A percentile compares a stretch with the other conserved stretches of the same genome.
These are phyloP conservation scores for Apodemia mormo DNA, from an alignment of 2,888 invertebrate genomes.

Conservation along the genomic window DNA sequence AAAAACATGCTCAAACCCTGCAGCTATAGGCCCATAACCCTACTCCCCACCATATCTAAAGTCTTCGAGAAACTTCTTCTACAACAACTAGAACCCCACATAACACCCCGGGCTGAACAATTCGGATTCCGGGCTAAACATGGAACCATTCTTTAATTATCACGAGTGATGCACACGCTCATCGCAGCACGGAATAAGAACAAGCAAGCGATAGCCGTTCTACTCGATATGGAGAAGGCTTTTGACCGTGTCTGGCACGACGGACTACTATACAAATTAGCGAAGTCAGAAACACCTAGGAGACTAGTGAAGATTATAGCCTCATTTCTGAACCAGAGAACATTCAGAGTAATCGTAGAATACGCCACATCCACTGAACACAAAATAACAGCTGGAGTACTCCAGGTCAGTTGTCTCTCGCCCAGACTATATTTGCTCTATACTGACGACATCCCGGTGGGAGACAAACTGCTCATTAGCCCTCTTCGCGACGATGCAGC, in stretches of 20 bases:
- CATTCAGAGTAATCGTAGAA: background rate
- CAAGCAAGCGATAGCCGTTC: too few relatives aligned
- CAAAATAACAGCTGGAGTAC: background rate
- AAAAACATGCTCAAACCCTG: too few relatives aligned
- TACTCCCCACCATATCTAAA: too few relatives aligned
- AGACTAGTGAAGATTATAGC: background rate
- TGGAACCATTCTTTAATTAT: conserved; percentile 41
- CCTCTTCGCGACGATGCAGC: too few relatives aligned
- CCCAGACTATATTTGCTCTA: background rate
- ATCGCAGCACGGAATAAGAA: too few relatives aligned
- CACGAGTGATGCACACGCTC: conserved; percentile 24
- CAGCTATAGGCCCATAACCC: too few relatives aligned
- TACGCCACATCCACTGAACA: background rate
- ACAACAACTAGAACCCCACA: background rate
- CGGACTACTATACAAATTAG: too few relatives aligned
- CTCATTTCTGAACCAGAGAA: background rate
- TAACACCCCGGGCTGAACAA: conserved; percentile 33
- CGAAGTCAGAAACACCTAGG: too few relatives aligned
- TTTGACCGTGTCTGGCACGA: too few relatives aligned
- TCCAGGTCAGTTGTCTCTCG: background rate
- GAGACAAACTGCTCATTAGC: too few relatives aligned
- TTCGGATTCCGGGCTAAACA: conserved; percentile 38
- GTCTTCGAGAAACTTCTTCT: too few relatives aligned
- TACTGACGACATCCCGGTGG: background rate
- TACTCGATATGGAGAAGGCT: too few relatives aligned